Evolutionary conservation across 2,113 vertebrate genomes (phyloP), one percentile per base, ranked within the genome.

Genomic region (Pan paniscus): DNA sequence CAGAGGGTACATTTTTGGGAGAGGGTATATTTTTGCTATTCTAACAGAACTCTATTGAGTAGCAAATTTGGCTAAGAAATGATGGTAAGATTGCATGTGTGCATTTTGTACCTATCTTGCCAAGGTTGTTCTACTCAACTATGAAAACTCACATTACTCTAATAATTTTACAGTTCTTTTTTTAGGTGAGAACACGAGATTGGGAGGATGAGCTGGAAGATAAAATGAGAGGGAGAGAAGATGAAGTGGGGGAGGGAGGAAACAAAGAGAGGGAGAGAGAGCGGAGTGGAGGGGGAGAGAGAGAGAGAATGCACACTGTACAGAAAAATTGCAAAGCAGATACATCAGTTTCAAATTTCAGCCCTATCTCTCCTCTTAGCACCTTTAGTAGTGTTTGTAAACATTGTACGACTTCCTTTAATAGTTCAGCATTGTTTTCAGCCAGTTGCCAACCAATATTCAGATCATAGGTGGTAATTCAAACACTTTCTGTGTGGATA

Each of bases 361-460:
- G 5, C 4, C 2, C 10, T 0, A 35, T 59, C 50, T n/a, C 32
- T 76, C 25, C 11, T 59, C 73, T 85, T 73, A 78, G 38, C 2
- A 40, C 9, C 18, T 55, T 80, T 73, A 76, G 8, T 35, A 52
- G 18, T 13, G 25, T 57, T 76, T 87, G 72, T 46, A 64, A 70
- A 89, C 50, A 32, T 70, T 91, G 11, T 23, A 76, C 17, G 76
- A 32, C 50, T 78, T 81, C 22, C 30, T 96, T 81, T 90, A 94
- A 20, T 57, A 94, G 32, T 68, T 89, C 14, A 67, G 43, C 59
- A 30, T 61, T 80, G 18, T 95, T 70, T 95, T 46, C 32, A 72
- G 30, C 12, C 48, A 84, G 18, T 72, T 86, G 4, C 13, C 78
- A 96, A 75, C 32, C 46, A 75, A 72, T 59, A 81, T 35, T 25